phyloP scores from a whole-genome alignment of 2,113 vertebrate genomes.

The Tetrax tetrax region DNA sequence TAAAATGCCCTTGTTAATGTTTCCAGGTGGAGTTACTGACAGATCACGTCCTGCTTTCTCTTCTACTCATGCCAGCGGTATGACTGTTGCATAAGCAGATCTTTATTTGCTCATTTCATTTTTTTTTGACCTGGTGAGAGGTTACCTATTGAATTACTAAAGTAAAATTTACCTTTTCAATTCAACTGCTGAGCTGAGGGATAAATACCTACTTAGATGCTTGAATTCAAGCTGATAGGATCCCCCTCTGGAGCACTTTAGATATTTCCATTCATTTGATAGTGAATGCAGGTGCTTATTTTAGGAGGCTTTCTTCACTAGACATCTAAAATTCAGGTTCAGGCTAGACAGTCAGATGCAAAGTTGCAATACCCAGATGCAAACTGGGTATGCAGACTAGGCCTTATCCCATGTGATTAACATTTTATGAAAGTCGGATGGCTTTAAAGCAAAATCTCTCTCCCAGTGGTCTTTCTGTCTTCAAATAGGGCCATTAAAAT shows the following conservation, averaged over 20 bases:
- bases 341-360: background rate
- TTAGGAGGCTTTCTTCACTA: background rate
- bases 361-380: background rate
- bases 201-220: background rate
- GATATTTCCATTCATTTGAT: background rate
- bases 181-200: background rate
- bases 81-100: background rate
- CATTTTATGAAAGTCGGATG: constrained; percentile 10
- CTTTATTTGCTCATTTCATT: background rate
- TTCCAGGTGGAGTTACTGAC: background rate
- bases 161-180: constrained; percentile 3
- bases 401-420: background rate
- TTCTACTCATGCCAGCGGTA: background rate
- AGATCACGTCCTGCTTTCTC: background rate
- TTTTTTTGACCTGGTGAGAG: background rate
- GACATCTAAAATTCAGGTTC: constrained; percentile 1
- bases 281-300: background rate
- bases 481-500: background rate
- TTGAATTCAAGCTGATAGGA: background rate
- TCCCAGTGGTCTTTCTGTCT: background rate
- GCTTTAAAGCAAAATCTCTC: background rate
- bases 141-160: background rate
- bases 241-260: background rate
- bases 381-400: background rate
- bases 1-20: background rate